A percentile compares a stretch with the other conserved stretches of the same genome.
Conservation (phyloP, 2,797 vertebrate genomes). For the Anableps anableps region DNA sequence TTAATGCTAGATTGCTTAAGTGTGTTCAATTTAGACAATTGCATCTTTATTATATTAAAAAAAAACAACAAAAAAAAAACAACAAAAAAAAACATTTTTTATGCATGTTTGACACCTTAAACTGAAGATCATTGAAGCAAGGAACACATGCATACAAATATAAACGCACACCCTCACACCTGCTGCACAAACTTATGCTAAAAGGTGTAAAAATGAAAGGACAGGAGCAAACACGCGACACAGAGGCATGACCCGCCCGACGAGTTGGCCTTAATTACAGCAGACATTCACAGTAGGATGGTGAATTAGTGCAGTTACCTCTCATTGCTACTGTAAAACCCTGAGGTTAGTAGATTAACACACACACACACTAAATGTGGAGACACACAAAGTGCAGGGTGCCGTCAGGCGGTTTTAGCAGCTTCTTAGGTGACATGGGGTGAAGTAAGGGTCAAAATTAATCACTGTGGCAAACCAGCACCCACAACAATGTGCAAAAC, state of each 20-base stretch:
- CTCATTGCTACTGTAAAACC: conserved; percentile 73
- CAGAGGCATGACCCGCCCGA: conserved; percentile 37
- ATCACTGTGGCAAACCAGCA: conserved; percentile 34
- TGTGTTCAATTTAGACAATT: neutral
- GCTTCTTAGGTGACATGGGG: conserved; percentile 50
- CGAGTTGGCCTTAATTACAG: conserved; percentile 93
- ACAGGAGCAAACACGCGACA: conserved; percentile 19
- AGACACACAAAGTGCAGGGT: conserved; percentile 43
- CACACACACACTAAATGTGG: conserved; percentile 20
- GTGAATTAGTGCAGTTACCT: conserved; percentile 93
- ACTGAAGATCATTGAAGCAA: neutral
- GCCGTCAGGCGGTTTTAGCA: conserved; percentile 60
- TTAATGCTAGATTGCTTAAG: neutral
- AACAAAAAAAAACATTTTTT: neutral
- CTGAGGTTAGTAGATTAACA: conserved; percentile 86
- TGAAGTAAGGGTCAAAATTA: conserved; percentile 64
- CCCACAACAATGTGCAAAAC: conserved; percentile 9
- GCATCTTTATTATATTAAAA: neutral
- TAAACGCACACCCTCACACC: neutral
- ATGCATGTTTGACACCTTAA: neutral
- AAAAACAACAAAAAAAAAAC: neutral
- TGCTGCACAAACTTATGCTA: conserved; percentile 21
- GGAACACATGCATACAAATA: neutral
- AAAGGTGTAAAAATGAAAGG: conserved; percentile 20
- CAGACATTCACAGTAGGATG: conserved; percentile 89